phyloP scores from a whole-genome alignment of 1,140 invertebrate genomes.

The Drosophila simulans region DNA sequence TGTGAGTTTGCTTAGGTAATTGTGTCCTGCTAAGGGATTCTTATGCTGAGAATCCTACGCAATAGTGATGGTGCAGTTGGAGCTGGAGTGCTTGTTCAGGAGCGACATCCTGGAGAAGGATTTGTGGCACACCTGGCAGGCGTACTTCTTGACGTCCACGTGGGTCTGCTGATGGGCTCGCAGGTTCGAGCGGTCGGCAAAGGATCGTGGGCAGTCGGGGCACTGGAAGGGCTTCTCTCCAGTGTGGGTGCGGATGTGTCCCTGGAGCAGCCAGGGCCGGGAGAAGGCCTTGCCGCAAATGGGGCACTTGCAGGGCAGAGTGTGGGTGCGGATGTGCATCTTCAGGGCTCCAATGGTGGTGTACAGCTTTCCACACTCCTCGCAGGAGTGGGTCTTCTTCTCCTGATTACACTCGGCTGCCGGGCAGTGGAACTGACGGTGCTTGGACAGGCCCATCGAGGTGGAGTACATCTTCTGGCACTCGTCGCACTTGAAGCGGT shows the following conservation, averaged over 20 bases:
- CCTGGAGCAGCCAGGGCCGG: conserved; percentile 97
- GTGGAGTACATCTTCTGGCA: conserved; percentile 98
- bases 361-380: conserved; percentile 86
- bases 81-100: conserved; percentile 92
- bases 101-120: conserved; percentile 95
- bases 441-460: conserved; percentile 96
- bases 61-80: conserved; percentile 83
- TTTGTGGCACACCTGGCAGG: conserved; percentile 85
- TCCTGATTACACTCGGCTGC: conserved; percentile 86
- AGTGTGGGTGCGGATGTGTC: conserved; percentile 95
- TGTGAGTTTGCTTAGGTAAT: conserved; percentile 33
- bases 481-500: conserved; percentile 94
- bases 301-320: conserved; percentile 97
- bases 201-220: conserved; percentile 96
- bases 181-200: conserved; percentile 95
- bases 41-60: conserved; percentile 43
- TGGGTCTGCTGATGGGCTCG: conserved; percentile 89
- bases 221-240: conserved; percentile 98
- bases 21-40: background rate
- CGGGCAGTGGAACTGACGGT: conserved; percentile 97
- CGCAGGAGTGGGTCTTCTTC: conserved; percentile 85
- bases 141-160: conserved; percentile 85
- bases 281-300: conserved; percentile 99
- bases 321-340: conserved; percentile 91
- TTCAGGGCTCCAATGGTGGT: conserved; percentile 87